Evolutionary conservation across 2,888 invertebrate genomes (phyloP), one percentile per base, ranked within the genome.

Genomic region (Gymnocheta viridis): DNA sequence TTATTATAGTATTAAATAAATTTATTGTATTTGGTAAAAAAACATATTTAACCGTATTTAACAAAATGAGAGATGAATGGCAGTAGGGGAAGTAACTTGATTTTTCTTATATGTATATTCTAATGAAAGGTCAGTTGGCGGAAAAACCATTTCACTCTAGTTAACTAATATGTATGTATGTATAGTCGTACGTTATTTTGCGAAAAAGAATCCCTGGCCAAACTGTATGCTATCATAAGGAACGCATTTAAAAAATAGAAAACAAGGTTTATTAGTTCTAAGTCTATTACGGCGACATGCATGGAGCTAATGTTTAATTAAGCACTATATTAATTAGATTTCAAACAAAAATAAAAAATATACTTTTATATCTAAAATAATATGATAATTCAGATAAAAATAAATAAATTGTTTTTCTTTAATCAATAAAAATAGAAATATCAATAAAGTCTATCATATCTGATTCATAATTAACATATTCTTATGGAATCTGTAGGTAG

Each of bases 171-270:
- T n/a, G n/a, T n/a, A n/a, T n/a, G n/a, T n/a, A n/a, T n/a, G n/a
- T n/a, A n/a, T 38, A 29, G 19, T 22, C 38, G 69, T 58, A 58
- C 19, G 27, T 73, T 58, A 67, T 74, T 78, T 78, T 85, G 78
- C 79, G 82, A 82, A 85, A 86, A 87, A 86, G 86, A 86, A 82
- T 85, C 87, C 88, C 87, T 87, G 87, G 87, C 87, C 88, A 86
- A 87, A 87, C 87, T 88, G 87, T 87, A 56, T 84, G 85, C 85
- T 77, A 82, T 82, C 56, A 69, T 67, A 49, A 69, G 49, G 22
- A 38, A 60, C 49, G 47, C 56, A 77, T 58, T 44, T 17, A 58
- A 49, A 27, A 58, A 51, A 56, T 19, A 72, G 58, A 32, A 49
- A 29, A 41, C n/a, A 27, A 62, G 29, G 7, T 12, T 44, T 49